These are phyloP conservation scores for Drosophila burlai DNA, from an alignment of 1,140 invertebrate species.

Conservation along the genomic window DNA sequence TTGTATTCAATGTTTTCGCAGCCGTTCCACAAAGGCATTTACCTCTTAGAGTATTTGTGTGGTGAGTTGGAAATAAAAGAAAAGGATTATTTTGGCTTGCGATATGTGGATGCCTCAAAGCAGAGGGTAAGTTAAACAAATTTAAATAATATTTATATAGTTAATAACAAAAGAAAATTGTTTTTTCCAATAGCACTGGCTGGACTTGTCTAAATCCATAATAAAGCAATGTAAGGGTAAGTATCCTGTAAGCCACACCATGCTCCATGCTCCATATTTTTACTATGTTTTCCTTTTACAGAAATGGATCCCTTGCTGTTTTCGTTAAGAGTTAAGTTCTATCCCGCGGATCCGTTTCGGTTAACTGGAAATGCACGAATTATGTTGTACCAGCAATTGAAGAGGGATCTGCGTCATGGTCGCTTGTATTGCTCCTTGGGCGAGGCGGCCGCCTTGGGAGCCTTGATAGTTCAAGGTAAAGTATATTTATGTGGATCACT, in stretches of 20 bases:
- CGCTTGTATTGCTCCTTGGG: slow-evolving; percentile 95
- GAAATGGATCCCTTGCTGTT: slow-evolving; percentile 95
- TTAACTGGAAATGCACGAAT: slow-evolving; percentile 77
- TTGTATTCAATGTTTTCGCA: slow-evolving; percentile 82
- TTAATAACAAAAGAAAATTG: neutral
- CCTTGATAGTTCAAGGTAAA: slow-evolving; percentile 96
- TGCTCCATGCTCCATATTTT: neutral
- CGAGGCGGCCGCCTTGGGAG: slow-evolving; percentile 95
- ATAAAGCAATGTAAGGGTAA: slow-evolving; percentile 97
- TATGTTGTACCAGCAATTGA: slow-evolving; percentile 94
- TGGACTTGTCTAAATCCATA: slow-evolving; percentile 97
- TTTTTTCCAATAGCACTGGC: slow-evolving; percentile 93
- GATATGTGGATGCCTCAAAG: slow-evolving; percentile 96
- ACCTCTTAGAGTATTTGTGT: slow-evolving; percentile 96
- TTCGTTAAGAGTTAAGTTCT: slow-evolving; percentile 97
- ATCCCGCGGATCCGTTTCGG: slow-evolving; percentile 94
- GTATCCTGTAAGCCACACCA: slow-evolving; percentile 33
- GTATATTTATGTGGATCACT: neutral
- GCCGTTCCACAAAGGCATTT: slow-evolving; percentile 97
- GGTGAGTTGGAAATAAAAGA: slow-evolving; percentile 97
- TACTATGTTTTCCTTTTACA: slow-evolving; percentile 72
- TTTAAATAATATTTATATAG: neutral
- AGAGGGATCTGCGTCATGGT: slow-evolving; percentile 97
- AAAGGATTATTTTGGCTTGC: slow-evolving; percentile 98
- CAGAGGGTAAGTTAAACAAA: slow-evolving; percentile 92